Evolutionary conservation across 2,888 invertebrate genomes (phyloP).

Genomic region (Tuta absoluta): DNA sequence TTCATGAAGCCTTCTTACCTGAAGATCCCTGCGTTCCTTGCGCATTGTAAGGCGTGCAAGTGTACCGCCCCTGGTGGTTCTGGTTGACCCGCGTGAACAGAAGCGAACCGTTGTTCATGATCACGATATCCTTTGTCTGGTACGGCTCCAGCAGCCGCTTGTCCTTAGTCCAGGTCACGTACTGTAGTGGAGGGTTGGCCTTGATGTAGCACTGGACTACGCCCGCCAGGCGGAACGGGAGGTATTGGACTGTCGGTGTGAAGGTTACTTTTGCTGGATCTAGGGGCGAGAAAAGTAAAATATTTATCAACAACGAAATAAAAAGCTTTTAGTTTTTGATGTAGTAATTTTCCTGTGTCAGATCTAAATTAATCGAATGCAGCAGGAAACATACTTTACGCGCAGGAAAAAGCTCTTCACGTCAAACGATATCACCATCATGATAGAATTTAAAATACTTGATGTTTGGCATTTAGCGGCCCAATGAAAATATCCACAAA

Average conservation of each 20-base stretch:
- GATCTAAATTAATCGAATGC: neutral
- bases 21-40: conserved; percentile 97
- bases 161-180: conserved; percentile 99
- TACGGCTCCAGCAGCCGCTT: conserved; percentile 95
- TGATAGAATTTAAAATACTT: neutral
- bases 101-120: conserved; percentile 96
- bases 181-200: conserved; percentile 96
- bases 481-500: too few species aligned
- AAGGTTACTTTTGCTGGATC: conserved; percentile 98
- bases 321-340: too few species aligned
- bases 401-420: neutral
- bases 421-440: neutral
- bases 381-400: conserved; percentile 7
- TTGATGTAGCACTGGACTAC: conserved; percentile 98
- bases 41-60: conserved; percentile 97
- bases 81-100: conserved; percentile 95
- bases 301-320: too few species aligned
- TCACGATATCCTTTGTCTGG: conserved; percentile 95
- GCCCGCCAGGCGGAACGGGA: conserved; percentile 95
- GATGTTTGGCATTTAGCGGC: too few species aligned
- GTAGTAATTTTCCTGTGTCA: too few species aligned
- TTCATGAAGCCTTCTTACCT: conserved; percentile 62
- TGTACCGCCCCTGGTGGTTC: conserved; percentile 96
- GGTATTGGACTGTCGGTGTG: conserved; percentile 96
- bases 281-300: conserved; percentile 61